Conservation (phyloP, 2,113 vertebrate genomes). For the Lagopus muta region DNA sequence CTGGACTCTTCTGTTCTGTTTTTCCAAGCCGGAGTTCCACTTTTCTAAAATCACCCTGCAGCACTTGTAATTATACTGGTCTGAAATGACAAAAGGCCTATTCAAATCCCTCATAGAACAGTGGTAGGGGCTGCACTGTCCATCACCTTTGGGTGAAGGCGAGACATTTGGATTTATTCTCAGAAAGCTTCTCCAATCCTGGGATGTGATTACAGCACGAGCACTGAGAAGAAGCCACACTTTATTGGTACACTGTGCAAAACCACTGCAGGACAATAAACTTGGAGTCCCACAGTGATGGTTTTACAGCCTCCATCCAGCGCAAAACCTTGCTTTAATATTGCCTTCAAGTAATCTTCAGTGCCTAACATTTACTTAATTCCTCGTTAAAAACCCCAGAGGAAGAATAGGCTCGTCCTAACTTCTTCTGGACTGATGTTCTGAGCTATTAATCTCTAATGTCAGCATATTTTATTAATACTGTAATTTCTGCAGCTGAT, state of each 20-base stretch:
- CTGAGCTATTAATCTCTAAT: constrained; percentile 36
- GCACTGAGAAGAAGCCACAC: background rate
- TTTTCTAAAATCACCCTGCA: background rate
- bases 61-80: background rate
- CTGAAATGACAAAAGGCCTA: background rate
- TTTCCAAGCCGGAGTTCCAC: background rate
- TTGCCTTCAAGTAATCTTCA: background rate
- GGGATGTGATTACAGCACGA: background rate
- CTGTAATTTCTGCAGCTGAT: background rate
- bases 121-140: rapidly evolving
- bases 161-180: background rate
- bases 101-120: background rate
- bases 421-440: background rate
- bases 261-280: background rate
- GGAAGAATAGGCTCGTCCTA: background rate
- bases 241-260: background rate
- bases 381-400: constrained; percentile 23
- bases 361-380: constrained; percentile 41
- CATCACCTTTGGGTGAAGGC: background rate
- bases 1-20: background rate
- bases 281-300: background rate
- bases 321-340: constrained; percentile 5
- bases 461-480: constrained; percentile 51
- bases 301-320: background rate
- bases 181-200: background rate